phyloP scores from a whole-genome alignment of 2,113 vertebrate species.

The Genyomyrus donnyi region DNA sequence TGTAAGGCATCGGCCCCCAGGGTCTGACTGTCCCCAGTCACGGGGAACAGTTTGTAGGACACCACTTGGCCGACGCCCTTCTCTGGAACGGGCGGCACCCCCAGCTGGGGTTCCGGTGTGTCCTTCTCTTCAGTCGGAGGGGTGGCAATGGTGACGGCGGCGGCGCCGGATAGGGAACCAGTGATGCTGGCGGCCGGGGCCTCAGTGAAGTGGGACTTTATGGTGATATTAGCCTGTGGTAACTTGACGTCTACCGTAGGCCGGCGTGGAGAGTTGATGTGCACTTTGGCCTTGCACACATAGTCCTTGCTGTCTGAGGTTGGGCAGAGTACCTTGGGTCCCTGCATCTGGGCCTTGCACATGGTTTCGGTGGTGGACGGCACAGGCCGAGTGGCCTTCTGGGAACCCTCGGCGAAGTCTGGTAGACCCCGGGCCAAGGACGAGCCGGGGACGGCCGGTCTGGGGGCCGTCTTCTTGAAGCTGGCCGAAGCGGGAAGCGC shows the following conservation, averaged over 20 bases:
- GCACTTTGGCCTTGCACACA: constrained; percentile 91
- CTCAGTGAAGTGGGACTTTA: constrained; percentile 32
- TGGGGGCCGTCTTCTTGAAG: constrained; percentile 66
- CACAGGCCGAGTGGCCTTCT: constrained; percentile 77
- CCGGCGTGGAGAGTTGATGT: constrained; percentile 66
- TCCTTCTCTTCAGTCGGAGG: constrained; percentile 56
- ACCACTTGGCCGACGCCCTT: constrained; percentile 37
- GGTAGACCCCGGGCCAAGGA: constrained; percentile 67
- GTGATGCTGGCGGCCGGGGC: constrained; percentile 48
- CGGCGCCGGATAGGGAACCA: constrained; percentile 29
- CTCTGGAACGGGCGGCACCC: constrained; percentile 23
- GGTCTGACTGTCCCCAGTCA: constrained; percentile 43
- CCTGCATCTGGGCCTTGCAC: constrained; percentile 72
- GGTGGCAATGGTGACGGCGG: constrained; percentile 24
- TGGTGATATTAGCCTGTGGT: constrained; percentile 34
- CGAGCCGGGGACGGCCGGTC: constrained; percentile 62
- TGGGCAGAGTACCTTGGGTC: constrained; percentile 58
- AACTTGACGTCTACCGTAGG: constrained; percentile 35
- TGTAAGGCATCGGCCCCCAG: constrained; percentile 69
- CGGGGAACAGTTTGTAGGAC: constrained; percentile 49
- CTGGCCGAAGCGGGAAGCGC: constrained; percentile 60
- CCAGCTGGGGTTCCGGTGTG: constrained; percentile 46
- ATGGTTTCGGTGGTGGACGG: constrained; percentile 83
- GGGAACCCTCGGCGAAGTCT: constrained; percentile 74
- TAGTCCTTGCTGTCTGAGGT: constrained; percentile 77